Percentiles rank a stretch among this genome's conserved stretches.
phyloP scores from a whole-genome alignment of 2,797 vertebrate genomes.

The Pangasius macronema region DNA sequence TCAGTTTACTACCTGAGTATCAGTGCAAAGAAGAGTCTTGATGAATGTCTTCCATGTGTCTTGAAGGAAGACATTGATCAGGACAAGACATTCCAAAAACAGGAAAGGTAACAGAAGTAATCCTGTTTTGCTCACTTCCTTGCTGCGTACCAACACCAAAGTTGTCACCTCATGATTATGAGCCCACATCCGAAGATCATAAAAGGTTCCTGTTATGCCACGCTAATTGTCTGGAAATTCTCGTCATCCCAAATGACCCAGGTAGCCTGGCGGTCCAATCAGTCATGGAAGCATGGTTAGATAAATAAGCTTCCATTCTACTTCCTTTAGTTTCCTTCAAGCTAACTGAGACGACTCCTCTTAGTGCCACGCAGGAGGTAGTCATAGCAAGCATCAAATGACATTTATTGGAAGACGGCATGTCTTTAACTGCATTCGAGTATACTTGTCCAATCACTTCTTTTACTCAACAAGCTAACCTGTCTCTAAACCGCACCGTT shows the following conservation, averaged over 20 bases:
- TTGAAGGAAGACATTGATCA: not conserved
- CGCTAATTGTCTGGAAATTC: not conserved
- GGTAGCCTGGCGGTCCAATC: not conserved
- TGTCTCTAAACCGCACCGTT: not conserved
- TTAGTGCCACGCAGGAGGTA: not conserved
- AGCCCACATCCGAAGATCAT: not conserved
- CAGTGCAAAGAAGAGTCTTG: not conserved
- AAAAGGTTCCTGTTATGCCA: not conserved
- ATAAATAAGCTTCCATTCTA: not conserved
- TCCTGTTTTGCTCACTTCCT: not conserved
- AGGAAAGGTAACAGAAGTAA: not conserved
- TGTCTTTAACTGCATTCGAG: not conserved
- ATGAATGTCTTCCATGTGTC: not conserved
- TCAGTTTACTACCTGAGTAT: not conserved
- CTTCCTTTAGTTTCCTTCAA: not conserved
- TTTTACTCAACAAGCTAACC: not conserved
- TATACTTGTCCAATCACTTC: not conserved
- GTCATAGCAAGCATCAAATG: not conserved
- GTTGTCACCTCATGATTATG: not conserved
- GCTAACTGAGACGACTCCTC: not conserved
- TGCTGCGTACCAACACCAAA: not conserved
- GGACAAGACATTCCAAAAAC: not conserved
- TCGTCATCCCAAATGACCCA: not conserved
- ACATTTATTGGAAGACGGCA: not conserved
- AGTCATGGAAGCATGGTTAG: not conserved